Base-by-base conservation (phyloP, 2,888 invertebrate species). In the Coelopa pilipes region DNA sequence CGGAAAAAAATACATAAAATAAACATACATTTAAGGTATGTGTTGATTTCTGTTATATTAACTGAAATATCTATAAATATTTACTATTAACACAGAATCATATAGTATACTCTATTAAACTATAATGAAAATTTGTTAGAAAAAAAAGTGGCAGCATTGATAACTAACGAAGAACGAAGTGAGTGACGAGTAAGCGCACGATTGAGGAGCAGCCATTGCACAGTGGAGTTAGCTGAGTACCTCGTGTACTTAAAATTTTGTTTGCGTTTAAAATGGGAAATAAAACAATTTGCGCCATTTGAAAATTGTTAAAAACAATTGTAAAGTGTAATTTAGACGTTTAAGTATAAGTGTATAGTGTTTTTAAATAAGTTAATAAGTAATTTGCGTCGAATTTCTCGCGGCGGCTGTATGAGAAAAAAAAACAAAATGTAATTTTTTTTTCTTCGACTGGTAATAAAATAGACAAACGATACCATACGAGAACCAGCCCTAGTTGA, bases 141-240 rank as follows among this genome's bases (percentile, higher is more conserved):
- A 34, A 34, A 34, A 34, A 34, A 34, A 34, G 49, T 60, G 60
- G 60, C 65, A 67, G 13, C 60, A n/a, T 34, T 21, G 10, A 45
- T 2, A 47, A 57, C 15, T 10, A 49, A 57, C 67, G 49, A 62
- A 53, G 13, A 66, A 62, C n/a, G 45, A 34, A 55, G 46, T 63
- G 68, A 75, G n/a, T 57, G 50, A 46, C 75, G 75, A 75, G 75
- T 65, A 70, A 46, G 70, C 70, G 60, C 55, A 65, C 24, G 59
- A 50, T 70, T 47, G 34, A 53, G 70, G 57, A 67, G 50, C 50
- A 63, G 57, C 71, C 75, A 75, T 75, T 75, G 67, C 67, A 66
- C 69, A 75, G 67, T 72, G 70, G 67, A 69, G 65, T 73, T 74
- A n/a, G 68, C 47, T 13, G 59, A 68, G 63, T 69, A 72, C 71